Evolutionary conservation across 1,140 invertebrate species (phyloP).

Genomic region (Hylaeus anthracinus): DNA sequence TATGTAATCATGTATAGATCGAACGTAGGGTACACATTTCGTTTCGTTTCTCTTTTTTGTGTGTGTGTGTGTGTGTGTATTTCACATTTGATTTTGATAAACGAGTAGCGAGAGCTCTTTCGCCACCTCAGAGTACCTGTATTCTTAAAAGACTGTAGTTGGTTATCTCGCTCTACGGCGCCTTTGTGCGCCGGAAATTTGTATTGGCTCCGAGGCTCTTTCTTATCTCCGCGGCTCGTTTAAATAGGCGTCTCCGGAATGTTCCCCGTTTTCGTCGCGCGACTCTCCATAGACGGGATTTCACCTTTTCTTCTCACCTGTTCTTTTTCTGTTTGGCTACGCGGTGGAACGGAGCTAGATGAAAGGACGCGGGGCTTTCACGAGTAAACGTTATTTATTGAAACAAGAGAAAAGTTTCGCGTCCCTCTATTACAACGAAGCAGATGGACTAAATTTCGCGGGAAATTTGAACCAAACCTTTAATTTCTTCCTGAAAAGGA

Average conservation of each 20-base stretch:
- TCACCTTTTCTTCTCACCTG: not conserved
- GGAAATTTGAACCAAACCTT: not conserved
- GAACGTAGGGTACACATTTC: too few species aligned
- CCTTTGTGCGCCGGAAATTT: constrained; percentile 21
- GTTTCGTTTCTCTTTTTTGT: too few species aligned
- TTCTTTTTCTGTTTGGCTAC: not conserved
- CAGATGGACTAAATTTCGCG: too few species aligned
- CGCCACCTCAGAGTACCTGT: too few species aligned
- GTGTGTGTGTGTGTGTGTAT: too few species aligned
- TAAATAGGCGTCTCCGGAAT: constrained; percentile 34
- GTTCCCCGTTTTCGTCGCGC: constrained; percentile 9
- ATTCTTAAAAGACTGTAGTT: not conserved
- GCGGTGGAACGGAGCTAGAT: constrained; percentile 3
- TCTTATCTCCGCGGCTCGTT: constrained; percentile 7
- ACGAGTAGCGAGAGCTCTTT: too few species aligned
- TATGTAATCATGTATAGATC: too few species aligned
- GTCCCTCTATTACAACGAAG: not conserved
- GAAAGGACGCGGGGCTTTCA: constrained; percentile 28
- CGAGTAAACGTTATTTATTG: constrained; percentile 33
- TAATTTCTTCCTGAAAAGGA: not conserved
- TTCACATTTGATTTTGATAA: too few species aligned
- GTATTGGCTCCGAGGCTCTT: not conserved
- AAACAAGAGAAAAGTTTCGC: not conserved
- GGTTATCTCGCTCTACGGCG: not conserved
- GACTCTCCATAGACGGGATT: not conserved